A percentile compares a stretch with the other conserved stretches of the same genome.
phyloP scores from a whole-genome alignment of 1,140 invertebrate genomes.

The Atta cephalotes region DNA sequence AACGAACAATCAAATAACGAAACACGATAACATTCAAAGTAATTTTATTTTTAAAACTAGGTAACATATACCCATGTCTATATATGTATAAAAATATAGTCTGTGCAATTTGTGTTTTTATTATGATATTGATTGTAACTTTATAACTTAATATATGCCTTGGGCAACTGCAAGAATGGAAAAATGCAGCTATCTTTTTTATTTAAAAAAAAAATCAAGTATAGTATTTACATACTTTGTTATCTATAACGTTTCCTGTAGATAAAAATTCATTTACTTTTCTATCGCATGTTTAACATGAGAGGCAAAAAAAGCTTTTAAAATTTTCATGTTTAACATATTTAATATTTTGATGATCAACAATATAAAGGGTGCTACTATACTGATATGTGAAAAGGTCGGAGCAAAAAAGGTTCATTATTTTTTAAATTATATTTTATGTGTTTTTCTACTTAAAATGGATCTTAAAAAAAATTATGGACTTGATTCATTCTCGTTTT shows the following conservation, averaged over 20 bases:
- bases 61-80: background rate
- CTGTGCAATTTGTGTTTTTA: conserved; percentile 1
- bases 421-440: conserved; percentile 20
- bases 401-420: background rate
- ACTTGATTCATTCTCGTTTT: background rate
- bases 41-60: conserved; percentile 11
- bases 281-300: background rate
- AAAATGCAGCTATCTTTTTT: background rate
- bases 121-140: conserved; percentile 10
- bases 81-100: background rate
- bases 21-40: background rate
- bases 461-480: background rate
- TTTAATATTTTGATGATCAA: conserved; percentile 40
- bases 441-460: background rate
- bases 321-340: conserved; percentile 21
- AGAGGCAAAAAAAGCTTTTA: background rate
- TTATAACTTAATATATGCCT: conserved; percentile 44
- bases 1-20: conserved; percentile 20
- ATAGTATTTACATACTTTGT: conserved; percentile 32
- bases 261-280: conserved; percentile 25
- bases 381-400: conserved; percentile 8
- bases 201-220: conserved; percentile 9
- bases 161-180: background rate
- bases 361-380: background rate
- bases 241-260: background rate